Evolutionary conservation across 2,797 vertebrate genomes (phyloP), one percentile per base, ranked within the genome.

Genomic region (Phoeniculus purpureus): DNA sequence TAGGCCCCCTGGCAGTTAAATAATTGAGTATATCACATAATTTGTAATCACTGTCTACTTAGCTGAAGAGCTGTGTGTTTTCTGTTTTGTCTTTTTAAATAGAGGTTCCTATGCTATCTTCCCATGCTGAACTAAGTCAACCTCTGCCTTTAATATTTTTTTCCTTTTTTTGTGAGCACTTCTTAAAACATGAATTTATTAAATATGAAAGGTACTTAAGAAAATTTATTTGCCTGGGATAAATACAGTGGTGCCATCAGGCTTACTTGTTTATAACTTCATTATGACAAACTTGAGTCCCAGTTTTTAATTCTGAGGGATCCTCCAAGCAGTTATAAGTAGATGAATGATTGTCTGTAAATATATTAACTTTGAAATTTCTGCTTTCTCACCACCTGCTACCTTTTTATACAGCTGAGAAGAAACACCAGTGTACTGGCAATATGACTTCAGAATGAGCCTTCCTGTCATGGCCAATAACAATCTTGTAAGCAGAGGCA

Each of bases 21-120:
- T 92, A 90, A 81, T 86, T 84, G 85, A 61, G 47, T 90, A 32
- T 81, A 79, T 90, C 59, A 31, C 32, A 81, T 95, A 45, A 3
- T 43, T 43, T 67, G 56, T 89, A 81, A 83, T 95, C 71, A 68
- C 70, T 72, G 71, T 81, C 87, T 92, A 80, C 59, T 88, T 80
- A 68, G 51, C 81, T 77, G 31, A 27, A 68, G 90, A 91, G n/a
- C 48, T 93, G 71, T 59, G 51, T 81, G 61, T 52, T 71, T 84
- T 80, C 64, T 72, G 52, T 9, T 76, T 67, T 59, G 3, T 52
- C 76, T 72, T 75, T 77, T 73, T 37, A 23, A 47, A 55, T 50
- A 7, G 27, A 15, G 12, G 12, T 40, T 73, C 21, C 26, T 65
- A 15, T 66, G 45, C 37, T 87, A 0, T 48, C 29, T 61, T 55